Evolutionary conservation across 1,140 invertebrate species (phyloP), one percentile per base, ranked within the genome.

Genomic region (Grapholita molesta): DNA sequence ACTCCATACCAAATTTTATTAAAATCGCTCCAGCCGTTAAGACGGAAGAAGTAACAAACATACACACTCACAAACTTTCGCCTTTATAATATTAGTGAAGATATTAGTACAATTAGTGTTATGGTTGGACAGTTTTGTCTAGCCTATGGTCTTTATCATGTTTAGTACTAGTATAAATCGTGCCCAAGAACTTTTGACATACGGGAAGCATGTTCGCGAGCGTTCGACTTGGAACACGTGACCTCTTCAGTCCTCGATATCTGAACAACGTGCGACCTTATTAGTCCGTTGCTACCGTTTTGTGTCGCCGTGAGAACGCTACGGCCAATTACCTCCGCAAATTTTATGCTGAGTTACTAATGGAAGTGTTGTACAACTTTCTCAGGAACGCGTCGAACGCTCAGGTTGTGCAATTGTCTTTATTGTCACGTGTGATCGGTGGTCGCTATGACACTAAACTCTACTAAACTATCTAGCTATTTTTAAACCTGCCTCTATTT

Each of bases 281-380:
- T 48, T 48, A 48, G 42, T 7, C 42, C 32, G 12, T 42, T 66
- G n/a, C 38, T 24, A 67, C 24, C 42, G 66, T 2, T 55, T n/a
- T 67, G 35, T 55, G 21, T 2, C 42, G 18, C 52, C 28, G 66
- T 67, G n/a, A 23, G 53, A 61, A n/a, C 25, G 55, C 12, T 25
- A 61, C 24, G 55, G 55, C 30, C 55, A 61, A 61, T 61, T 61
- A 61, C 55, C 66, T 32, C n/a, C 30, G 38, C 30, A 32, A 48
- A 67, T 67, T 53, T 53, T 55, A 67, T 53, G 8, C 42, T 21
- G 8, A 12, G 11, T 12, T 3, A 12, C 33, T 32, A 25, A 23
- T 23, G 1, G 32, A 2, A n/a, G 5, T 48, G 32, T 21, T 28
- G 33, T 67, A 25, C 18, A 35, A 42, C 38, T 67, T 67, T 42